Evolutionary conservation across 1,140 invertebrate species (phyloP), one percentile per base, ranked within the genome.

Genomic region (Dreissena rostriformis): DNA sequence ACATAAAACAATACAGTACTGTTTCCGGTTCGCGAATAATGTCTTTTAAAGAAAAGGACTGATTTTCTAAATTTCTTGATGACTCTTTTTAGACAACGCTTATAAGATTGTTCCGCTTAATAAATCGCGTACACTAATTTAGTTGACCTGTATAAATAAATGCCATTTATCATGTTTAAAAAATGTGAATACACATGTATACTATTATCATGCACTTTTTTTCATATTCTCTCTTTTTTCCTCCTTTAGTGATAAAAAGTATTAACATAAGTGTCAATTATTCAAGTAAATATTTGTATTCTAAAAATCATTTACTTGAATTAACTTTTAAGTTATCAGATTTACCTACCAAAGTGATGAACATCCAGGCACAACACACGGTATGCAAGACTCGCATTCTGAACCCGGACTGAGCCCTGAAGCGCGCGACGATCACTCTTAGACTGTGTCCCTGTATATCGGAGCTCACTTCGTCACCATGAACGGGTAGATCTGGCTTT

Each of bases 301-400:
- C 39, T 65, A 24, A 63, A 5, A 28, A 76, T 49, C 5, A 63
- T 11, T 2, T 63, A 63, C 17, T 14, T 19, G 17, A 61, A 22
- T n/a, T 0, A 51, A n/a, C 26, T 1, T 12, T n/a, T 6, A 39
- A 65, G 12, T 24, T 28, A 1, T 24, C 17, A 61, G 19, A 29
- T 49, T 66, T 17, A 75, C 75, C n/a, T 71, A 79, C 77, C 26
- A 79, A 28, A 4, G 77, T 79, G 11, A 79, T 79, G 22, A 79
- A 79, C 66, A 79, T 70, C 77, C 77, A 79, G 1, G 57, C 52
- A 70, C 68, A 65, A 24, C 51, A 79, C 28, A 29, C 14, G 29
- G 77, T 79, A 29, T 79, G 77, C 24, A 79, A 49, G 10, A 67
- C 68, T 28, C 77, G 77, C 22, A 79, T 70, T 29, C 77, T 67